phyloP scores from a whole-genome alignment of 2,797 vertebrate genomes.

The Sorex maritimensis region DNA sequence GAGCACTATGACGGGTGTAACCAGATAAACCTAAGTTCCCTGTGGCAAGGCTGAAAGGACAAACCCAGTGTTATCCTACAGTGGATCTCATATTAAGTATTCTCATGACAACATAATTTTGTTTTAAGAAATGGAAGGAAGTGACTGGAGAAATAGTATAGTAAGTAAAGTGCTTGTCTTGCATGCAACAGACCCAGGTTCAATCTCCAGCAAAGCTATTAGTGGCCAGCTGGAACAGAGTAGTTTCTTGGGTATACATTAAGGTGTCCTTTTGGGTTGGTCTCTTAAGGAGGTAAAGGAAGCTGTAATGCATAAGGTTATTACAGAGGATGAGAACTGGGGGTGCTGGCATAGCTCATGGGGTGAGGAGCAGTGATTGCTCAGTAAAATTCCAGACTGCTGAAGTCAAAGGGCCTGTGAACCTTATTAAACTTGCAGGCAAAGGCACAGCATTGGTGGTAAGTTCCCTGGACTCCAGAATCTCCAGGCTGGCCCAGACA shows the following conservation, averaged over 20 bases:
- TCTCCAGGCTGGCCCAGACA: not conserved
- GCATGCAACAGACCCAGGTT: no score
- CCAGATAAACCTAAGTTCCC: no score
- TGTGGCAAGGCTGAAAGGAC: no score
- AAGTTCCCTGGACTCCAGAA: not conserved
- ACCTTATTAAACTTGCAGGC: not conserved
- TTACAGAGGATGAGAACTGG: no score
- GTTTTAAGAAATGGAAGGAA: no score
- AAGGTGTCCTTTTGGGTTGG: not conserved
- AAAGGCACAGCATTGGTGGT: no score
- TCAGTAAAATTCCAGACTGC: conserved; percentile 1
- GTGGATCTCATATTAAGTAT: no score
- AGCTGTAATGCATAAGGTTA: not conserved
- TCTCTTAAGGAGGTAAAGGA: not conserved
- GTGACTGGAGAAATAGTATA: no score
- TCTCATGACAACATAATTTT: no score
- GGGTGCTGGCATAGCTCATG: not conserved
- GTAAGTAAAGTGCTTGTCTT: no score
- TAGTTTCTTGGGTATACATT: not conserved
- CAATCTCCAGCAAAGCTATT: not conserved
- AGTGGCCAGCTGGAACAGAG: not conserved
- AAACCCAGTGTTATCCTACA: no score
- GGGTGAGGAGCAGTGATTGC: not conserved
- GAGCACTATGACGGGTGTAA: no score
- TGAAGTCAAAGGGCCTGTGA: not conserved